Percentiles rank a stretch among this genome's conserved stretches.
Conservation (phyloP, 2,113 vertebrate species). For the Charina bottae region DNA sequence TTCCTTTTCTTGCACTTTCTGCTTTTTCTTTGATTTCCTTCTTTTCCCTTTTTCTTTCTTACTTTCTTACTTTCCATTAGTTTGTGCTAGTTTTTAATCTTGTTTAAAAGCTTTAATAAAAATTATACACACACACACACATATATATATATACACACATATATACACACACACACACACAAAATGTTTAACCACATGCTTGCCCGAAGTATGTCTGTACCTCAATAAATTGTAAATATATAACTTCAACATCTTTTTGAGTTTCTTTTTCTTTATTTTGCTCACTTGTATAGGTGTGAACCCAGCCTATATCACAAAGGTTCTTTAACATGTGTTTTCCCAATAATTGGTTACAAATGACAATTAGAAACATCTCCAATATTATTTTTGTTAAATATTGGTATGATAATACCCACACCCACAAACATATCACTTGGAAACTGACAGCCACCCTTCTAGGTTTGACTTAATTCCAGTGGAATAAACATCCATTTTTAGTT, state of each 20-base stretch:
- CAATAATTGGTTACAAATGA: neutral
- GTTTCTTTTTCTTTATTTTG: neutral
- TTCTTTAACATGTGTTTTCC: neutral
- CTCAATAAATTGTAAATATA: neutral
- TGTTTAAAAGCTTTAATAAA: too few species aligned
- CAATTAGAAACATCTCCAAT: neutral
- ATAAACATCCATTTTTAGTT: neutral
- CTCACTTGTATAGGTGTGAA: too few species aligned
- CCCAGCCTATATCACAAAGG: too few species aligned
- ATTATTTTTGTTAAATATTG: neutral
- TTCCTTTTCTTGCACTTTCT: too few species aligned
- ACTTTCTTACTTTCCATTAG: too few species aligned
- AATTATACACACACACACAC: too few species aligned
- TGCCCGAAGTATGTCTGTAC: neutral
- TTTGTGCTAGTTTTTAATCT: too few species aligned
- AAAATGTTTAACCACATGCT: neutral
- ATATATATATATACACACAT: too few species aligned
- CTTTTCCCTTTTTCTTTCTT: too few species aligned
- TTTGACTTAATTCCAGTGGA: neutral
- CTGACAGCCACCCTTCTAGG: neutral
- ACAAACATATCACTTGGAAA: neutral
- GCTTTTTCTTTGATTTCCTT: too few species aligned
- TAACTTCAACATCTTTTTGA: neutral
- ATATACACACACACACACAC: too few species aligned
- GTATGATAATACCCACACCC: neutral